Evolutionary conservation across 1,140 invertebrate species (phyloP).

Genomic region (Ceratoteleas bidentatus): DNA sequence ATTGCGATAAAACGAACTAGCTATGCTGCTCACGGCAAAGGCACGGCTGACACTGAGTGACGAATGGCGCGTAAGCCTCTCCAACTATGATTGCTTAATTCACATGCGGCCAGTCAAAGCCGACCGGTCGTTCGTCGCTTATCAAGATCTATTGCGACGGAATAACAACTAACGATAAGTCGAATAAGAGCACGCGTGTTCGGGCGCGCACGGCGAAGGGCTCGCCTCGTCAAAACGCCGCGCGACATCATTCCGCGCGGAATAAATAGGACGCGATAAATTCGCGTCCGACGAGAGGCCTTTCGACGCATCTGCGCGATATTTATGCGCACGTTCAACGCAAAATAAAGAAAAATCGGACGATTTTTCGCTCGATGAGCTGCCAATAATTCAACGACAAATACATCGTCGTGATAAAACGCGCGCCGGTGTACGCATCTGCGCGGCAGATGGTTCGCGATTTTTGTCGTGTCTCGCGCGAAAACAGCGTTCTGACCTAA

Average conservation of each 20-base stretch:
- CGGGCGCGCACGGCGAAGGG: constrained; percentile 54
- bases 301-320: constrained; percentile 54
- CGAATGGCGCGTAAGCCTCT: constrained; percentile 72
- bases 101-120: constrained; percentile 74
- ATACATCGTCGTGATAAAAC: constrained; percentile 39
- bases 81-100: constrained; percentile 78
- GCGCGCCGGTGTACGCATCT: constrained; percentile 41
- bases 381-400: constrained; percentile 59
- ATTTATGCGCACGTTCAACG: constrained; percentile 42
- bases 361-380: constrained; percentile 51
- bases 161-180: constrained; percentile 76
- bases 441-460: constrained; percentile 48
- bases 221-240: constrained; percentile 52
- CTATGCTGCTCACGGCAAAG: constrained; percentile 74
- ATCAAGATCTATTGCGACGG: constrained; percentile 75
- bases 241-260: constrained; percentile 56
- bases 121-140: constrained; percentile 71
- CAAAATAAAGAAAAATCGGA: constrained; percentile 58
- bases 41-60: constrained; percentile 75
- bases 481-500: constrained; percentile 7
- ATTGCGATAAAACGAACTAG: constrained; percentile 71
- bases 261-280: constrained; percentile 63
- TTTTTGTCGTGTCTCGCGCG: constrained; percentile 42
- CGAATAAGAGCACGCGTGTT: constrained; percentile 63
- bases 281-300: constrained; percentile 52